These are phyloP conservation scores for Trachelus troglodyta DNA, from an alignment of 2,888 invertebrate genomes.

Conservation along the genomic window DNA sequence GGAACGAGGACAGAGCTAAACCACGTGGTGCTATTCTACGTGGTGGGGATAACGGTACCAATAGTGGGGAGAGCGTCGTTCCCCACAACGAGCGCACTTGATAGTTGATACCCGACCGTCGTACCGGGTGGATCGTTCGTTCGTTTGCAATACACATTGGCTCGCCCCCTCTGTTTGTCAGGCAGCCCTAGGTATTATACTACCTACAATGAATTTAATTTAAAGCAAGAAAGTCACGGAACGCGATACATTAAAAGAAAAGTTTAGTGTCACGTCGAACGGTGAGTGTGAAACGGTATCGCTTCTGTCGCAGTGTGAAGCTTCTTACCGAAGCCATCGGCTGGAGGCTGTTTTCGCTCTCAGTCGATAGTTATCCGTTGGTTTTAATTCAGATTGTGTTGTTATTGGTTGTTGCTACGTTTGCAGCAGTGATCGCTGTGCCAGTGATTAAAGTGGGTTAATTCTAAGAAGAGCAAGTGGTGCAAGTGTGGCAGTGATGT, in stretches of 20 bases:
- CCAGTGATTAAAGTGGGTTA: neutral
- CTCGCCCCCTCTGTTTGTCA: neutral
- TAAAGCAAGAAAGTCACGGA: neutral
- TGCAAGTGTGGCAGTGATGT: neutral
- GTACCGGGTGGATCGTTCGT: constrained; percentile 36
- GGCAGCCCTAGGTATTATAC: neutral
- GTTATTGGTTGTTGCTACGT: neutral
- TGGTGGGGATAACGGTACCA: constrained; percentile 7
- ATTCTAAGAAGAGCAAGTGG: neutral
- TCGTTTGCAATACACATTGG: neutral
- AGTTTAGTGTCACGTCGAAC: neutral
- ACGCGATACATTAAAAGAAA: neutral
- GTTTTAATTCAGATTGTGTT: neutral
- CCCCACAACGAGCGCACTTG: constrained; percentile 28
- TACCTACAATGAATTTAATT: neutral
- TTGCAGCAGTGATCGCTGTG: neutral
- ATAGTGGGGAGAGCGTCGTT: constrained; percentile 13
- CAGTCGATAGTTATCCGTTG: neutral
- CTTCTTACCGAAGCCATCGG: too few relatives aligned
- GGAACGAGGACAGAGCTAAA: constrained; percentile 13
- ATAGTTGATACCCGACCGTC: constrained; percentile 53
- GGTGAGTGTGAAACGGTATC: neutral
- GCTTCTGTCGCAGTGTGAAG: too few relatives aligned
- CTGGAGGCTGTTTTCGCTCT: too few relatives aligned
- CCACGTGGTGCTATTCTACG: constrained; percentile 26